phyloP scores from a whole-genome alignment of 2,113 vertebrate genomes.

The Python bivittatus region DNA sequence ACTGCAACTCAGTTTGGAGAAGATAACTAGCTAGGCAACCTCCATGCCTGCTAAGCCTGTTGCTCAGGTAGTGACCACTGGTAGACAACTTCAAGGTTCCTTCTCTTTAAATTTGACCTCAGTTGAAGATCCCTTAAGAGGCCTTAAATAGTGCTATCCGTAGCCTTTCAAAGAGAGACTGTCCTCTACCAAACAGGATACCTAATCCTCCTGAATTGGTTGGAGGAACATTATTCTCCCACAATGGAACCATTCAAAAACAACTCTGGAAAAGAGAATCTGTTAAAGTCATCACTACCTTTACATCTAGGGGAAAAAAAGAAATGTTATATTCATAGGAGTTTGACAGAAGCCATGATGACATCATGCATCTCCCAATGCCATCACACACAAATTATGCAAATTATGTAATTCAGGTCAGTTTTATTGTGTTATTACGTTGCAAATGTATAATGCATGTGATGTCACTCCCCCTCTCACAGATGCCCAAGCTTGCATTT shows the following conservation, averaged over 20 bases:
- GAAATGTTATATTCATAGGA: background rate
- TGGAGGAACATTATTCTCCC: background rate
- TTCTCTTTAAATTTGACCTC: background rate
- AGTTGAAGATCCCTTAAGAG: background rate
- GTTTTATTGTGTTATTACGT: background rate
- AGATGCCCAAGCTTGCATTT: background rate
- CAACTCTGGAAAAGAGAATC: background rate
- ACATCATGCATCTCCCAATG: background rate
- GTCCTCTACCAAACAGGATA: background rate
- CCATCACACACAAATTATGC: background rate
- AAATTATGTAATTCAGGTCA: background rate
- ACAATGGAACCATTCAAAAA: background rate
- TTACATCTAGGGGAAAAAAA: background rate
- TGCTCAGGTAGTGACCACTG: background rate
- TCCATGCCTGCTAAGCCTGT: background rate
- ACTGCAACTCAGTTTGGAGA: background rate
- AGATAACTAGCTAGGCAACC: background rate
- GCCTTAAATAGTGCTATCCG: background rate
- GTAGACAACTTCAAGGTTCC: background rate
- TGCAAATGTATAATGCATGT: background rate
- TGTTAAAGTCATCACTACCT: background rate
- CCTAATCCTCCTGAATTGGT: no score
- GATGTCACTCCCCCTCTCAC: background rate
- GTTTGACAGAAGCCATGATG: background rate
- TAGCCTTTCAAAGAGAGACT: background rate